A percentile compares a stretch with the other conserved stretches of the same genome.
Evolutionary conservation across 2,888 invertebrate genomes (phyloP).

Genomic region (Sarcophaga subvicina): DNA sequence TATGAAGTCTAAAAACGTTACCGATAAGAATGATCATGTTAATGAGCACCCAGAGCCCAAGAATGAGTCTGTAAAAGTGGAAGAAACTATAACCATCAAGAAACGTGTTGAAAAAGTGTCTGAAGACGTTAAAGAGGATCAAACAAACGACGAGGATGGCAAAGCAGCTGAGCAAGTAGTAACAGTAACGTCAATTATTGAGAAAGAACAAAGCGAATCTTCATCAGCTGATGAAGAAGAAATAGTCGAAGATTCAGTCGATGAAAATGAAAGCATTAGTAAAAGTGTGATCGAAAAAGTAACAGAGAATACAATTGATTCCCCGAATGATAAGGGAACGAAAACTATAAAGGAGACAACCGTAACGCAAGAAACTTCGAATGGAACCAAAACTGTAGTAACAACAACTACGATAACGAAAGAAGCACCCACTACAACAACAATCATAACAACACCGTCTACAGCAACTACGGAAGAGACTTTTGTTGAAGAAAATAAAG

Average conservation of each 20-base stretch:
- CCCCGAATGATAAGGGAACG: neutral
- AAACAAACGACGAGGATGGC: constrained; percentile 5
- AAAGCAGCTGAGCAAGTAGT: constrained; percentile 34
- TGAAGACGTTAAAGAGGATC: neutral
- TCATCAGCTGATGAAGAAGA: neutral
- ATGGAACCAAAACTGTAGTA: neutral
- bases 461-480: constrained; percentile 30
- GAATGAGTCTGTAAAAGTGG: neutral
- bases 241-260: neutral
- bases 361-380: constrained; percentile 16
- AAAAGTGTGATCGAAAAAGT: constrained; percentile 39
- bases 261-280: constrained; percentile 31
- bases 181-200: neutral
- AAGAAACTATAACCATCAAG: neutral
- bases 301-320: constrained; percentile 33
- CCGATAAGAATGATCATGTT: constrained; percentile 21
- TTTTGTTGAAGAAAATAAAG: constrained; percentile 17
- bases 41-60: constrained; percentile 7
- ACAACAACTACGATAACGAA: neutral
- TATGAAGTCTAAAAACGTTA: constrained; percentile 39
- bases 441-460: constrained; percentile 15
- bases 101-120: neutral
- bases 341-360: constrained; percentile 21
- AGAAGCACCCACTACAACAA: constrained; percentile 1
- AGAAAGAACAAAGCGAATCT: neutral